Evolutionary conservation across 1,140 invertebrate genomes (phyloP).

Genomic region (Diachasma alloeum): DNA sequence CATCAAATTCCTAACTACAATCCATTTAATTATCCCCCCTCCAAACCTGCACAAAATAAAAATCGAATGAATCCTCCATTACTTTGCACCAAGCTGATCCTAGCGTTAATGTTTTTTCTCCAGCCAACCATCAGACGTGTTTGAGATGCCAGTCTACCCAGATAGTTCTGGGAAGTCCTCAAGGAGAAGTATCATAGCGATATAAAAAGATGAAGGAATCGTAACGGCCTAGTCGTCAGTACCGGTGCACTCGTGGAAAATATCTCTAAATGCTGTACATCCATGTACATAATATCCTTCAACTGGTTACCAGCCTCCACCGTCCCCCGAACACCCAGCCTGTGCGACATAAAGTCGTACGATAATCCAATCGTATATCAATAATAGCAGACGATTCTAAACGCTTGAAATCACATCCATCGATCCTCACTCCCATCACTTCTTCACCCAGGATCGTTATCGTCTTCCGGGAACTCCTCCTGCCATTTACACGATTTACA

Average conservation of each 20-base stretch:
- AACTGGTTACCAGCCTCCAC: not conserved
- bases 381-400: not conserved
- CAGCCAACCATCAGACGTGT: constrained; percentile 48
- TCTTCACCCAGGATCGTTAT: constrained; percentile 21
- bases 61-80: not conserved
- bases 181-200: constrained; percentile 21
- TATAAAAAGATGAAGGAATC: constrained; percentile 30
- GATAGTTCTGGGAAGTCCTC: constrained; percentile 41
- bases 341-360: not conserved
- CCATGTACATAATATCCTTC: not conserved
- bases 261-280: not conserved
- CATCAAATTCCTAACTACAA: no score
- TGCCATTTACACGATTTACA: constrained; percentile 7
- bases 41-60: not conserved
- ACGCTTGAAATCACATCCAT: not conserved
- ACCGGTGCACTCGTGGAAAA: constrained; percentile 21
- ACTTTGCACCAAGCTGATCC: constrained; percentile 30
- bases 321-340: not conserved
- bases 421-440: not conserved
- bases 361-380: not conserved
- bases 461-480: constrained; percentile 24
- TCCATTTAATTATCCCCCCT: no score
- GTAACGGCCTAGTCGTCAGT: constrained; percentile 22
- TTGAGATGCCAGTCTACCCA: constrained; percentile 35
- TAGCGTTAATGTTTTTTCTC: constrained; percentile 49